Percentiles rank a stretch among this genome's conserved stretches.
phyloP scores from a whole-genome alignment of 1,140 invertebrate genomes.

The Drosophila mayri region DNA sequence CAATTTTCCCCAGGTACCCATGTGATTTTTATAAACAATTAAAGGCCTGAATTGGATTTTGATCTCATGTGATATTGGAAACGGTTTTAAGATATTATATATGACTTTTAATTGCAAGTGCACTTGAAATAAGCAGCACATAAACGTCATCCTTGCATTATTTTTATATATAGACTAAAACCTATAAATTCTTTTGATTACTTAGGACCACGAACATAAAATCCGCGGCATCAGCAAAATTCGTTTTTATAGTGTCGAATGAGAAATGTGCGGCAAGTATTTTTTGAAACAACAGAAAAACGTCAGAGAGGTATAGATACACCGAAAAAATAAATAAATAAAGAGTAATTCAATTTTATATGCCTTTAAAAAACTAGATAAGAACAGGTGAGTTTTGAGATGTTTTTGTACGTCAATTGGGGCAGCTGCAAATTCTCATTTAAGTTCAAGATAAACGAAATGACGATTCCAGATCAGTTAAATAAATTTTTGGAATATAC shows the following conservation, averaged over 20 bases:
- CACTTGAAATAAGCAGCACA: not conserved
- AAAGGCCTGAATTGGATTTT: not conserved
- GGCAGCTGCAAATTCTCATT: too few species aligned
- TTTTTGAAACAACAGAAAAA: slow-evolving; percentile 68
- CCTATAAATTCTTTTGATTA: slow-evolving; percentile 4
- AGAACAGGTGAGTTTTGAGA: not conserved
- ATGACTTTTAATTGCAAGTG: not conserved
- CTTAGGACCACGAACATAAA: slow-evolving; percentile 3
- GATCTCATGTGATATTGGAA: not conserved
- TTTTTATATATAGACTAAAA: not conserved
- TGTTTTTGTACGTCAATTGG: not conserved
- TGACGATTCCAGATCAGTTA: accelerated
- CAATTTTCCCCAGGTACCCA: slow-evolving; percentile 12
- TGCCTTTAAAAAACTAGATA: not conserved
- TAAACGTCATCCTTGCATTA: slow-evolving; percentile 1
- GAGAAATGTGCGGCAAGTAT: slow-evolving; percentile 68
- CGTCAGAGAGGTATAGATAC: slow-evolving; percentile 33
- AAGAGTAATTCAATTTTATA: too few species aligned
- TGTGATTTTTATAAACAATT: slow-evolving; percentile 31
- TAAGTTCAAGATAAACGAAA: not conserved
- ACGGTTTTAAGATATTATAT: not conserved
- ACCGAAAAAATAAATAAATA: not conserved
- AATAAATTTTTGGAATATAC: not conserved
- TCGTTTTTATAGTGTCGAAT: slow-evolving; percentile 45
- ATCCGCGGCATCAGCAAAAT: slow-evolving; percentile 9